Base-by-base conservation (phyloP, 2,888 invertebrate species). In the Synergus itoensis region DNA sequence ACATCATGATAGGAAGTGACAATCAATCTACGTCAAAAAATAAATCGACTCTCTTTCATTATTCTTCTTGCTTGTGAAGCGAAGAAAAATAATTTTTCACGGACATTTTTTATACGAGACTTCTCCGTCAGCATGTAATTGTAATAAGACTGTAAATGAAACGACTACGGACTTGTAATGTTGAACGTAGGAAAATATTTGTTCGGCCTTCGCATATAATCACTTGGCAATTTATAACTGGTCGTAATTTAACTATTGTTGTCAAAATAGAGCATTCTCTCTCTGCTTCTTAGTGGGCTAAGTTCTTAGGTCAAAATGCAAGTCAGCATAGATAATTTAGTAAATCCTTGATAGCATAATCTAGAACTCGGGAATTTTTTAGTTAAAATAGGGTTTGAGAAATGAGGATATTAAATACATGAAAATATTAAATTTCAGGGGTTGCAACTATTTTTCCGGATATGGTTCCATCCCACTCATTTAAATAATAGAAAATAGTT, bases 11-110 rank as follows among this genome's bases (percentile, higher is more conserved):
- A 45, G 45, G 12, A 28, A 67, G 28, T 16, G 11, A 1, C 4
- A 45, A 73, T 73, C n/a, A 73, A 53, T 73, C 73, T 53, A 48
- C 28, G 69, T 45, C 69, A 73, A 73, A 4, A 65, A 62, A 28
- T 28, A 45, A 73, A 73, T 40, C 41, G 65, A 65, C 41, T 65
- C 11, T 41, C 65, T 65, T 65, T 41, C 18, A 41, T 62, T 28
- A 21, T 14, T 11, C 14, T 45, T 7, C 14, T 45, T 45, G 11
- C 4, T 45, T 36, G 4, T 36, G 36, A 5, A 36, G 57, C 57
- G 18, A 57, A 57, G 57, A 57, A 8, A n/a, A 11, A 36, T 36
- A 36, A 7, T 36, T 43, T 57, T 57, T 18, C 18, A 57, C 18
- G n/a, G 57, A 57, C 18, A n/a, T 57, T 57, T 18, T 18, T 57